Percentiles rank a stretch among this genome's conserved stretches.
Evolutionary conservation across 2,113 vertebrate genomes (phyloP).

Genomic region (Malurus cyaneus): DNA sequence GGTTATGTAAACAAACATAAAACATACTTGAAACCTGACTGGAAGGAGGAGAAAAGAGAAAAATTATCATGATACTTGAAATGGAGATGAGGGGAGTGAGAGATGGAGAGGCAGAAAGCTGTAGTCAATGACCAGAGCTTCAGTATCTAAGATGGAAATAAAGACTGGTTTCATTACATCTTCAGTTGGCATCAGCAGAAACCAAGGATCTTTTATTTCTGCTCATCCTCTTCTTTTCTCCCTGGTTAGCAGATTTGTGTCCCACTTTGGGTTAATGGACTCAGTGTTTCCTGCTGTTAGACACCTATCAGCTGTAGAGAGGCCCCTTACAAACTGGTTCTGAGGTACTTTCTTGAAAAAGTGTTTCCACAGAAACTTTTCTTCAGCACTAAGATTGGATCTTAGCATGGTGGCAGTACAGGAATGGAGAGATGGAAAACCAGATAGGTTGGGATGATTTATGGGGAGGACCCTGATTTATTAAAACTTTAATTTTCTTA

Average conservation of each 20-base stretch:
- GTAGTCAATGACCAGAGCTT: neutral
- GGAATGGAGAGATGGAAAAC: neutral
- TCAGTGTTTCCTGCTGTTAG: neutral
- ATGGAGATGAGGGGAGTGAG: neutral
- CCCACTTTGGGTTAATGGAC: neutral
- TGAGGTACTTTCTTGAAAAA: neutral
- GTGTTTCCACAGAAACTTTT: neutral
- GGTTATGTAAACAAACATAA: neutral
- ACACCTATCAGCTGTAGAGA: neutral
- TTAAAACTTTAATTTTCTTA: conserved; percentile 58
- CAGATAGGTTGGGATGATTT: conserved; percentile 11
- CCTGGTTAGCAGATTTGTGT: neutral
- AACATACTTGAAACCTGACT: neutral
- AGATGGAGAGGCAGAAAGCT: neutral
- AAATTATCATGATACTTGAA: neutral
- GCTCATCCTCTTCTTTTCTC: neutral
- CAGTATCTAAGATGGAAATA: neutral
- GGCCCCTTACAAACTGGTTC: neutral
- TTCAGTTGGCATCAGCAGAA: neutral
- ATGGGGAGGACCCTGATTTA: neutral
- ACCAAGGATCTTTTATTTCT: neutral
- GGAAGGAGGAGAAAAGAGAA: neutral
- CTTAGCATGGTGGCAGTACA: neutral
- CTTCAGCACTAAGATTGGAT: neutral
- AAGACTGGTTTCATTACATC: neutral